Base-by-base conservation (phyloP, 2,113 vertebrate genomes). In the Melozone crissalis region DNA sequence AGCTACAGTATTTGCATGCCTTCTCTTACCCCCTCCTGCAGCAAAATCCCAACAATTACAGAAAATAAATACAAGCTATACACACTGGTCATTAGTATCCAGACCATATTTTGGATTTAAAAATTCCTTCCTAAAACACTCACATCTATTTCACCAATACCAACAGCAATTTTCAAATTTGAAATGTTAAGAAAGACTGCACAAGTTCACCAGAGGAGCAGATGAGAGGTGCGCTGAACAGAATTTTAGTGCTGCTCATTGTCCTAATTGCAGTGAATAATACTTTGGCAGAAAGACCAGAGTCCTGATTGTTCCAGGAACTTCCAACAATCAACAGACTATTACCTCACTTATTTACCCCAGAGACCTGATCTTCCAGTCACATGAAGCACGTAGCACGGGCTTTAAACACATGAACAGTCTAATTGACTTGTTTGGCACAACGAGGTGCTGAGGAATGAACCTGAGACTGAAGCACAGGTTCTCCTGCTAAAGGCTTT, bases 281-380 rank as follows among this genome's bases (percentile, higher is more conserved):
- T 71, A 88, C 78, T 93, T 93, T 92, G 86, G 90, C 90, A 93
- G 82, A 83, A 44, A 54, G 41, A 73, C 26, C 65, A 52, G 31
- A 90, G 47, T 47, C 22, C 39, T 78, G 43, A 80, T 68, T 90
- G 59, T 91, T 95, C 93, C 85, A 81, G 82, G 90, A 96, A 88
- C 62, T 84, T 57, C 44, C 66, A 86, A 83, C 72, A 83, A 86
- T 93, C 85, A 89, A 49, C 84, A 91, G 72, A 44, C 47, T 84
- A 89, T 89, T 94, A 88, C 66, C 65, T 72, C 79, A 74, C 91
- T 94, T 85, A 90, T 89, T 77, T 91, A 89, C 71, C 78, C 85
- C 61, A 87, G 81, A 90, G 83, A 92, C 91, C 52, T 52, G 86
- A 93, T 93, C 66, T 94, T 93, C 94, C 80, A 93, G 94, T 84